Conservation (phyloP, 2,888 invertebrate genomes). For the Chrysodeixis includens region DNA sequence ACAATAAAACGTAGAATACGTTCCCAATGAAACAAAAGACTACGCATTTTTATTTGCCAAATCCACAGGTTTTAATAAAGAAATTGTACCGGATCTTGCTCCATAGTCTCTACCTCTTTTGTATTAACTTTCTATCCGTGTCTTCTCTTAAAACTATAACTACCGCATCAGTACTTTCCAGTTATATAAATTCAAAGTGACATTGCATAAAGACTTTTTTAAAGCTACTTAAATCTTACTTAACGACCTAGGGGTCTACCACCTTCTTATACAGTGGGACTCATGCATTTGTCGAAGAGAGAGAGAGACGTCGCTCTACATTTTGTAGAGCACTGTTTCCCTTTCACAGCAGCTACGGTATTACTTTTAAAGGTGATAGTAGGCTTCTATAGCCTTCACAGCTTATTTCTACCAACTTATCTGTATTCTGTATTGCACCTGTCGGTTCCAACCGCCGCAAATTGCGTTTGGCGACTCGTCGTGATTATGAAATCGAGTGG, state of each 20-base stretch:
- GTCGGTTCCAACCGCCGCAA: constrained; percentile 31
- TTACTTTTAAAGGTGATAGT: not conserved
- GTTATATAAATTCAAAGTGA: not conserved
- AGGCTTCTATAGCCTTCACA: constrained; percentile 12
- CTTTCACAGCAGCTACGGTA: too few relatives aligned
- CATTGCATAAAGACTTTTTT: not conserved
- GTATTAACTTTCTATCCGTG: not conserved
- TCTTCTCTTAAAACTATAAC: not conserved
- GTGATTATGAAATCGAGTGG: constrained; percentile 54
- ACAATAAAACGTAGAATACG: too few relatives aligned
- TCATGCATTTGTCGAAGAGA: too few relatives aligned
- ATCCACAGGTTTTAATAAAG: too few relatives aligned
- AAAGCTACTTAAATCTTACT: constrained; percentile 1
- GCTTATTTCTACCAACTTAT: constrained; percentile 29
- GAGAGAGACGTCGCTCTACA: not conserved
- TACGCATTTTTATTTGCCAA: too few relatives aligned
- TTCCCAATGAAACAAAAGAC: too few relatives aligned
- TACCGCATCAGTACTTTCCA: not conserved
- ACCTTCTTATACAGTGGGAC: too few relatives aligned
- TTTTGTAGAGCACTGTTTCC: constrained; percentile 20
- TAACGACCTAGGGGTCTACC: not conserved
- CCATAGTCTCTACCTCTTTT: too few relatives aligned
- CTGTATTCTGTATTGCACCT: constrained; percentile 44
- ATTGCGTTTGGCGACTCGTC: constrained; percentile 39
- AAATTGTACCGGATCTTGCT: too few relatives aligned